phyloP scores from a whole-genome alignment of 2,888 invertebrate genomes.

The Pardosa pseudoannulata region DNA sequence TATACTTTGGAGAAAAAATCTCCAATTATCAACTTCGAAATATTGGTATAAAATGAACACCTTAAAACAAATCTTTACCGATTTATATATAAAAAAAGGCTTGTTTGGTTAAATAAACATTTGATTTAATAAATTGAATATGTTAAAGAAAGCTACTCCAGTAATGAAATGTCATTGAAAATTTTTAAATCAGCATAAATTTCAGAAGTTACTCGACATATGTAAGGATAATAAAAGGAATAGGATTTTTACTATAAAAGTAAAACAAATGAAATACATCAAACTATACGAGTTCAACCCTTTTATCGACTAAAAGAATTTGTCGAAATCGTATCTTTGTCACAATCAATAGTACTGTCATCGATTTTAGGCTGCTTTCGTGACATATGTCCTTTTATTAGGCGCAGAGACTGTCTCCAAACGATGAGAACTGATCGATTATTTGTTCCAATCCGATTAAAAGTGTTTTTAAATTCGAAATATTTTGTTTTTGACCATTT shows the following conservation, averaged over 20 bases:
- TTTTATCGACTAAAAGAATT: constrained; percentile 56
- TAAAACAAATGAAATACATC: constrained; percentile 48
- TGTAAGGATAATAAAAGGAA: constrained; percentile 55
- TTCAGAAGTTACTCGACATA: too few relatives aligned
- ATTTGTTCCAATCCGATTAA: constrained; percentile 57
- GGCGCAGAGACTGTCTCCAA: constrained; percentile 37
- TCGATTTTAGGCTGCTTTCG: constrained; percentile 46
- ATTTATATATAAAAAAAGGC: too few relatives aligned
- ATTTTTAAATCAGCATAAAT: too few relatives aligned
- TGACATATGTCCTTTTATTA: constrained; percentile 64
- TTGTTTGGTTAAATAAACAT: too few relatives aligned
- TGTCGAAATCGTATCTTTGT: constrained; percentile 60
- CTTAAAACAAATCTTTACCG: too few relatives aligned
- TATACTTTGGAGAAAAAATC: too few relatives aligned
- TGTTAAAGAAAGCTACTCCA: too few relatives aligned
- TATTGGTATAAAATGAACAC: too few relatives aligned
- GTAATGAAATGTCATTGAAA: too few relatives aligned
- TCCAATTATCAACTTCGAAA: too few relatives aligned
- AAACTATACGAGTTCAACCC: constrained; percentile 27
- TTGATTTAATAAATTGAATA: too few relatives aligned
- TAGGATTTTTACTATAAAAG: constrained; percentile 34
- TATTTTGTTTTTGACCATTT: too few relatives aligned
- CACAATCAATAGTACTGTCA: constrained; percentile 67
- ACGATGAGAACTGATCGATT: constrained; percentile 52
- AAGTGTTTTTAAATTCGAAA: constrained; percentile 47